A percentile compares a stretch with the other conserved stretches of the same genome.
phyloP scores from a whole-genome alignment of 2,888 invertebrate species.

The Megamerina dolium region DNA sequence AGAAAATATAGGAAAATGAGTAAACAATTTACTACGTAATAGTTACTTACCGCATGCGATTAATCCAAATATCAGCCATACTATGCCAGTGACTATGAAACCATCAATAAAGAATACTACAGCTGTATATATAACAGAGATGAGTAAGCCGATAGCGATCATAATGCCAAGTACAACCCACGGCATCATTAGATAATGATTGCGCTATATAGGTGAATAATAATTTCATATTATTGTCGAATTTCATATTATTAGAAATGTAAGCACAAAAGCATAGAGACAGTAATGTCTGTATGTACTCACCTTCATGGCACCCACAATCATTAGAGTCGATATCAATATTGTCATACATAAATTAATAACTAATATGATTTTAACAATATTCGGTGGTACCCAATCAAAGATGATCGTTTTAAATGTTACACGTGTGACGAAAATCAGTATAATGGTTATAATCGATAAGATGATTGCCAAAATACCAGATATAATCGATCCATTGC shows the following conservation, averaged over 20 bases:
- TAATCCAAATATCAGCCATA: slow-evolving; percentile 60
- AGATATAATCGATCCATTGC: slow-evolving; percentile 68
- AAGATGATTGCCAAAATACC: slow-evolving; percentile 69
- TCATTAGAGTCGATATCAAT: slow-evolving; percentile 69
- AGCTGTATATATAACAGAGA: slow-evolving; percentile 73
- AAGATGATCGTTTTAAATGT: slow-evolving; percentile 74
- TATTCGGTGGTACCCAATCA: slow-evolving; percentile 62
- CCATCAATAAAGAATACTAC: slow-evolving; percentile 67
- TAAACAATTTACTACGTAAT: no score
- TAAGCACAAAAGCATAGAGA: background rate
- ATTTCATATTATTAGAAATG: background rate
- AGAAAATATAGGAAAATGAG: no score
- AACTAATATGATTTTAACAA: slow-evolving; percentile 70
- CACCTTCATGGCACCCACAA: slow-evolving; percentile 71
- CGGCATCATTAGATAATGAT: slow-evolving; percentile 76
- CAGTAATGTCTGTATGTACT: slow-evolving; percentile 7
- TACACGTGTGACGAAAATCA: slow-evolving; percentile 60
- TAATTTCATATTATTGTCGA: background rate
- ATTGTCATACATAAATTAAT: slow-evolving; percentile 79
- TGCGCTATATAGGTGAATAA: slow-evolving; percentile 55
- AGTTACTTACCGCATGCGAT: slow-evolving; percentile 48
- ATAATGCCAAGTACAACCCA: slow-evolving; percentile 79
- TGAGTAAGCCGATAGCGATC: slow-evolving; percentile 68
- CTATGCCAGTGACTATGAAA: slow-evolving; percentile 52
- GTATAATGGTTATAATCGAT: slow-evolving; percentile 63